A percentile compares a stretch with the other conserved stretches of the same genome.
Conservation (phyloP, 2,113 vertebrate genomes). For the Machaerirhynchus nigripectus region DNA sequence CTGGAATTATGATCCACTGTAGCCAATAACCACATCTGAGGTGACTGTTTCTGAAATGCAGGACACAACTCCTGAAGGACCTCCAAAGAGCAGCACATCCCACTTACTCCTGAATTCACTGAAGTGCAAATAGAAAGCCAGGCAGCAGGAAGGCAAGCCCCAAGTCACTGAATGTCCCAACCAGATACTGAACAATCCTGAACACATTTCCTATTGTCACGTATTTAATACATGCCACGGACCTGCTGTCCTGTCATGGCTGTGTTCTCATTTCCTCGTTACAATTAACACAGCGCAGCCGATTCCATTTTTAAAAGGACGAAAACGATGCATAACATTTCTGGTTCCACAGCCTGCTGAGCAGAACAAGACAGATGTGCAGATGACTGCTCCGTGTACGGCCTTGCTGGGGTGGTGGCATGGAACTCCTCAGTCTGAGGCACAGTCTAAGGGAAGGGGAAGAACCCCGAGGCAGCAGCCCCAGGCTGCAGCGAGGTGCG, state of each 20-base stretch:
- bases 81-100: neutral
- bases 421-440: neutral
- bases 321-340: neutral
- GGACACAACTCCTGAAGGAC: neutral
- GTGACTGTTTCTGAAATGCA: neutral
- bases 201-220: neutral
- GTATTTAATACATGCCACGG: neutral
- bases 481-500: neutral
- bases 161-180: neutral
- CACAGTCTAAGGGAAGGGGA: neutral
- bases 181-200: neutral
- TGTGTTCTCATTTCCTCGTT: conserved; percentile 12
- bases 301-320: conserved; percentile 6
- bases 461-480: neutral
- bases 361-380: neutral
- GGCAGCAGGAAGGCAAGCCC: neutral
- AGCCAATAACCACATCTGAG: neutral
- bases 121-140: neutral
- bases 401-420: neutral
- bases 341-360: neutral
- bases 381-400: neutral
- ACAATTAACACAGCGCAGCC: conserved; percentile 9
- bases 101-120: neutral
- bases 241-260: neutral
- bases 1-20: neutral